Conservation (phyloP, 1,140 invertebrate genomes). For the Listronotus oregonensis region DNA sequence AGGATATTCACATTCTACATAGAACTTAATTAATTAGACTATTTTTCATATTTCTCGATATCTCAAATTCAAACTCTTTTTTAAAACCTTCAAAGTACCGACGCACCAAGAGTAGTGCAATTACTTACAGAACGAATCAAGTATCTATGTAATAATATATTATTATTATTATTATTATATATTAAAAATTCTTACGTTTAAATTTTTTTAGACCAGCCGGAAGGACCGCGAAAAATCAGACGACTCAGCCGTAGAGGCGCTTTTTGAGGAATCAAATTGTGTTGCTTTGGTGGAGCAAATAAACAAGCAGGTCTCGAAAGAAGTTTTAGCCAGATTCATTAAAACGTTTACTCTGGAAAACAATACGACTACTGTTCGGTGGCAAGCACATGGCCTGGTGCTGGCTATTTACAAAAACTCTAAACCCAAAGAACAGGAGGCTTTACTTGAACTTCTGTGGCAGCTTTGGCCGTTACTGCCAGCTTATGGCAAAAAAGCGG, state of each 20-base stretch:
- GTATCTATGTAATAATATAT: no score
- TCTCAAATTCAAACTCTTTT: no score
- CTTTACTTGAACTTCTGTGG: conserved; percentile 85
- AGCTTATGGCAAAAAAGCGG: conserved; percentile 88
- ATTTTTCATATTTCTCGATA: no score
- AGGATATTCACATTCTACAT: no score
- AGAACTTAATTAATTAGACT: no score
- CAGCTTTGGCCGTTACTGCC: conserved; percentile 89
- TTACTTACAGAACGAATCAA: no score
- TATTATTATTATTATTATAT: no score
- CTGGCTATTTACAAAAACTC: conserved; percentile 88
- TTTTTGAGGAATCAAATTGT: conserved; percentile 74
- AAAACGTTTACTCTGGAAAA: conserved; percentile 91
- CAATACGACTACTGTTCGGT: conserved; percentile 88
- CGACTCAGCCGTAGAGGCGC: conserved; percentile 68
- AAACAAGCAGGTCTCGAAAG: conserved; percentile 70
- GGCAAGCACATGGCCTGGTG: conserved; percentile 91
- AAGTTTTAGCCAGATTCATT: conserved; percentile 79
- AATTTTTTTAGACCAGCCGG: conserved; percentile 50
- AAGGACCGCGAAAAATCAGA: conserved; percentile 71
- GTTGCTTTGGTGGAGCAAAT: conserved; percentile 72
- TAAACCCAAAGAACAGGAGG: conserved; percentile 74
- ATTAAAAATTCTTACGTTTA: no score
- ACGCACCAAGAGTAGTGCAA: no score
- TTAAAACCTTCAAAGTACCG: no score